Evolutionary conservation across 2,888 invertebrate genomes (phyloP), one percentile per base, ranked within the genome.

Genomic region (Cristatella mucedo): DNA sequence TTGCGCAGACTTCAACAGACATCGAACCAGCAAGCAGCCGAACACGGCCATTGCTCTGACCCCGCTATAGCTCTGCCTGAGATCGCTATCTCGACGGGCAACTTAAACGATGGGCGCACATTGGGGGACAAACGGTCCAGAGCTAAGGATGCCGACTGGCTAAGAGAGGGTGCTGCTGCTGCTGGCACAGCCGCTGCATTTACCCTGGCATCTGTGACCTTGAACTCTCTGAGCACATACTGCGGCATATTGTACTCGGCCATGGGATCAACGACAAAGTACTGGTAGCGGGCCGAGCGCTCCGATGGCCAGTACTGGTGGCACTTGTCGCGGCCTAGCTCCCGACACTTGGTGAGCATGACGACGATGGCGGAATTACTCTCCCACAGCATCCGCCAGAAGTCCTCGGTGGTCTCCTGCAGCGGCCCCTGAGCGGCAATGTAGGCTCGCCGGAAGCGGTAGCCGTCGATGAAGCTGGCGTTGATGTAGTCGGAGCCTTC

Each of bases 361-460:
- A 97, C 97, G 48, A 97, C 82, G 61, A 97, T 95, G 29, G 91
- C 93, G 2, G 93, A 93, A 66, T 99, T 95, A 66, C 95, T 93
- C 63, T 97, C 95, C 97, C 97, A 99, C 31, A 99, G 73, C 93
- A 95, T 95, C 45, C 95, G 74, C 97, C 97, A 99, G 66, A 99
- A 85, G 66, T 99, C 97, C 55, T 93, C 93, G 1, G 87, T 85
- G 0, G 95, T 95, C 59, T 95, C 89, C 38, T 80, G n/a, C n/a
- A 95, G 69, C 0, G 97, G 93, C n/a, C 93, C 95, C 67, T 97
- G 95, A n/a, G 93, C 73, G 4, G 93, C 95, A 47, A 97, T 87
- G 63, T 97, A 97, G 2, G 93, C 93, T 46, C 80, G 80, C 38
- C 85, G 75, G 69, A 86, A 66, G 33, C 65, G 51, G 49, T 68